Conservation (phyloP, 2,888 invertebrate genomes). For the Nycteola revayana region DNA sequence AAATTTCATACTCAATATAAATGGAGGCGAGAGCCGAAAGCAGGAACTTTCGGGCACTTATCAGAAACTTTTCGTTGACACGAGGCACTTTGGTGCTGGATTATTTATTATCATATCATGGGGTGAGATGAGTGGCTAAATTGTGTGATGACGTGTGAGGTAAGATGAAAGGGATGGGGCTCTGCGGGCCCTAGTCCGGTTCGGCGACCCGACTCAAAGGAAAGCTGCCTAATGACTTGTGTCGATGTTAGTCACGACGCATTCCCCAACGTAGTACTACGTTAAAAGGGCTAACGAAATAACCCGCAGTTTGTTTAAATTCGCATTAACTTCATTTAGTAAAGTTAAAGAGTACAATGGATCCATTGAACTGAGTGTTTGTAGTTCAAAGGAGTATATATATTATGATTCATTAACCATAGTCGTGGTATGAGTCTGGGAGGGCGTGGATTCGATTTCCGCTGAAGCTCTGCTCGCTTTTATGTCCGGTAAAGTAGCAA, state of each 20-base stretch:
- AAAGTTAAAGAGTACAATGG: no score
- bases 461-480: no score
- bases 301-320: no score
- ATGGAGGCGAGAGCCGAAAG: constrained; percentile 45
- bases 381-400: no score
- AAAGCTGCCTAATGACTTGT: constrained; percentile 58
- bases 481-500: no score
- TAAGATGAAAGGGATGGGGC: constrained; percentile 61
- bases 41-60: constrained; percentile 44
- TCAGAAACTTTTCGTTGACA: constrained; percentile 45
- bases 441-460: no score
- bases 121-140: constrained; percentile 41
- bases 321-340: no score
- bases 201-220: constrained; percentile 62
- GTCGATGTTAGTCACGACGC: constrained; percentile 49
- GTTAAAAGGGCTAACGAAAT: constrained; percentile 36
- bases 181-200: constrained; percentile 50
- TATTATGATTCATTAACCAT: no score
- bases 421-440: no score
- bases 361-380: no score
- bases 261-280: constrained; percentile 23
- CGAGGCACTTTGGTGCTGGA: constrained; percentile 42
- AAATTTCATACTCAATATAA: constrained; percentile 63
- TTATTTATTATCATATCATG: constrained; percentile 45
- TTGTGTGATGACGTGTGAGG: constrained; percentile 54